Percentiles rank a stretch among this genome's conserved stretches.
These are phyloP conservation scores for Fulmarus glacialis DNA, from an alignment of 2,113 vertebrate species.

Conservation along the genomic window DNA sequence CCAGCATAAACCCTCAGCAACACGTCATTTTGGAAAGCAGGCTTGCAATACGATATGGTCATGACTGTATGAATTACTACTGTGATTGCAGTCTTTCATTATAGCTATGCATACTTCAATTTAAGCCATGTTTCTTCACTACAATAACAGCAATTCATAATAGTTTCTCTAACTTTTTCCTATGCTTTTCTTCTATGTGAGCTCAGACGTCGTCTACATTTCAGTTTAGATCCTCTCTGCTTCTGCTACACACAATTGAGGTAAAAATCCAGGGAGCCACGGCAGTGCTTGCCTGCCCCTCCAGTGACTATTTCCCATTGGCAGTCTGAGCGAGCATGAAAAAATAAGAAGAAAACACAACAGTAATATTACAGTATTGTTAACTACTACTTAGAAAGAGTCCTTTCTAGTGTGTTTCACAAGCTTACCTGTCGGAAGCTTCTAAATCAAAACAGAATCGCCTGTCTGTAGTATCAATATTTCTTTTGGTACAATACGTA, in stretches of 20 bases:
- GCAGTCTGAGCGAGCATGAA: background rate
- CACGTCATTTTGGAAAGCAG: background rate
- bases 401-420: background rate
- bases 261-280: background rate
- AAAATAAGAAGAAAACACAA: background rate
- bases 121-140: background rate
- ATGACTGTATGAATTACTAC: background rate
- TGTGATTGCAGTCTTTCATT: background rate
- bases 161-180: background rate
- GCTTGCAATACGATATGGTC: background rate
- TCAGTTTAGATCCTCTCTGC: background rate
- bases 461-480: constrained; percentile 86
- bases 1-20: background rate
- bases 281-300: background rate
- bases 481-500: constrained; percentile 89
- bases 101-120: background rate
- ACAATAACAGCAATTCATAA: background rate
- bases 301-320: background rate
- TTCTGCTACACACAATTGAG: background rate
- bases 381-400: background rate
- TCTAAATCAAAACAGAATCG: constrained; percentile 97
- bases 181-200: background rate
- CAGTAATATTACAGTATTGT: background rate
- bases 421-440: constrained; percentile 88
- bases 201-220: background rate